Conservation (phyloP, 1,140 invertebrate genomes). For the Drosophila melanogaster region DNA sequence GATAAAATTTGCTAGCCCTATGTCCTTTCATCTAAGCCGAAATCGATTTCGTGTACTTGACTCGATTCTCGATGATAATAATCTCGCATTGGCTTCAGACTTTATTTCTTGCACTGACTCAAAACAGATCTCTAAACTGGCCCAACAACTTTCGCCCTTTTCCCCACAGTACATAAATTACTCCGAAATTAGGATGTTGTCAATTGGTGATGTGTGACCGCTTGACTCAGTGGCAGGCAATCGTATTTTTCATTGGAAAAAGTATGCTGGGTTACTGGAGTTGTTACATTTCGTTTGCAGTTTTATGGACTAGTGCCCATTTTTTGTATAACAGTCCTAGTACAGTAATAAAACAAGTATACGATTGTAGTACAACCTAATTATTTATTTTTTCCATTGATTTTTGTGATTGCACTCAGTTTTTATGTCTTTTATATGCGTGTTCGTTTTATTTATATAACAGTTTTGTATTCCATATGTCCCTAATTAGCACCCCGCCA, state of each 20-base stretch:
- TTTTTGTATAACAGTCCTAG: not conserved
- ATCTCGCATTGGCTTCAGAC: conserved; percentile 29
- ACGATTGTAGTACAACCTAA: not conserved
- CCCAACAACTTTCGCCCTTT: not conserved
- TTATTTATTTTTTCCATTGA: not conserved
- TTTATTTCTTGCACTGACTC: conserved; percentile 32
- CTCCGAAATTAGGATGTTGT: conserved; percentile 31
- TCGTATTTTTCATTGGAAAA: conserved; percentile 6
- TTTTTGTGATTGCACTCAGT: not conserved
- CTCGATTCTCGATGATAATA: conserved; percentile 13
- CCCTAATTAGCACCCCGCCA: not conserved
- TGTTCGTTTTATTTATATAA: not conserved
- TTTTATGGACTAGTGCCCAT: not conserved
- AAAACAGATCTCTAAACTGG: conserved; percentile 3
- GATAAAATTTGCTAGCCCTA: conserved; percentile 8
- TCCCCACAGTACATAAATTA: conserved; percentile 31
- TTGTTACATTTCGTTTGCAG: conserved; percentile 7
- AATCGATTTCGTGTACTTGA: conserved; percentile 3
- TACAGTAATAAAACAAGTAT: not conserved
- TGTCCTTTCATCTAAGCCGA: conserved; percentile 23
- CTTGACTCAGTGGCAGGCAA: conserved; percentile 11
- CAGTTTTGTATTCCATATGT: not conserved
- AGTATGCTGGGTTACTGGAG: conserved; percentile 19
- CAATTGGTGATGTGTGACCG: conserved; percentile 16
- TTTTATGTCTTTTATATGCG: not conserved